Conservation (phyloP, 2,888 invertebrate genomes). For the Eupithecia insigniata region DNA sequence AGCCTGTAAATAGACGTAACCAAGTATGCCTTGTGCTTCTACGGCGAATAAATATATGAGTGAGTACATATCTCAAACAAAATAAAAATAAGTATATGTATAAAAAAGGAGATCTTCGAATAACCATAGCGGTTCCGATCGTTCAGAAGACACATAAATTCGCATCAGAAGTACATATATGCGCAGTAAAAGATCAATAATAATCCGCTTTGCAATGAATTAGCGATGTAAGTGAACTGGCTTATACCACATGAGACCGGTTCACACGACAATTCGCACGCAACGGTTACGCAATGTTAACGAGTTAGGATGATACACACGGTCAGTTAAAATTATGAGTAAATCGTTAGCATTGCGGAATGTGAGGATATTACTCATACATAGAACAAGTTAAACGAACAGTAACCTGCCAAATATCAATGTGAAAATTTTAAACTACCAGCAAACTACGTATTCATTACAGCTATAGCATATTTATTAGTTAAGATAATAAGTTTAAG, state of each 20-base stretch:
- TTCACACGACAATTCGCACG: constrained; percentile 13
- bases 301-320: constrained; percentile 8
- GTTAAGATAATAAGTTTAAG: too few species aligned
- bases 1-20: too few species aligned
- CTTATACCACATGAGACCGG: neutral
- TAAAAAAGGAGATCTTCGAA: neutral
- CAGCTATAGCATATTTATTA: too few species aligned
- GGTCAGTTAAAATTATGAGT: neutral
- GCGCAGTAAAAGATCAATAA: neutral
- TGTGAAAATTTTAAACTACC: too few species aligned
- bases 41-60: too few species aligned
- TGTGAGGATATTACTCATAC: too few species aligned
- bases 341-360: neutral
- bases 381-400: too few species aligned
- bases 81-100: too few species aligned
- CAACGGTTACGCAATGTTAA: constrained; percentile 12
- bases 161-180: neutral
- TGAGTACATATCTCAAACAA: too few species aligned
- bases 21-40: too few species aligned
- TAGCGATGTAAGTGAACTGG: neutral
- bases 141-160: neutral
- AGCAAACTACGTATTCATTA: too few species aligned
- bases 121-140: neutral
- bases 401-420: too few species aligned
- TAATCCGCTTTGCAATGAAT: neutral